phyloP scores from a whole-genome alignment of 2,888 invertebrate genomes.

The Sipunculus nudus region DNA sequence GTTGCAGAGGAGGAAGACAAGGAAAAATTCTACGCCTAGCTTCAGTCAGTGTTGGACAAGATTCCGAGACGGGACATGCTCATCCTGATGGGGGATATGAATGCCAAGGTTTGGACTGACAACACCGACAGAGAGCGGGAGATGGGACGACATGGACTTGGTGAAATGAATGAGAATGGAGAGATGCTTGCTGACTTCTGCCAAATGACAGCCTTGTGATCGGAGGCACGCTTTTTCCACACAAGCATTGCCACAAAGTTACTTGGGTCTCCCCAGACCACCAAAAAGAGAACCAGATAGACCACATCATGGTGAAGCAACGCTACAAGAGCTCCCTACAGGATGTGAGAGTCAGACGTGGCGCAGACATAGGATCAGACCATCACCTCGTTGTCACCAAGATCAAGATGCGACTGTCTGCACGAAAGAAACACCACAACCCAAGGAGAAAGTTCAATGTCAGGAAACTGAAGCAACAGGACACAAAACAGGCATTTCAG shows the following conservation, averaged over 20 bases:
- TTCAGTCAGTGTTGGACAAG: too few species aligned
- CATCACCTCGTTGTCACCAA: constrained; percentile 10
- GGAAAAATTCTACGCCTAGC: constrained; percentile 31
- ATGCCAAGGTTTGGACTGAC: constrained; percentile 37
- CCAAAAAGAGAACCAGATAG: too few species aligned
- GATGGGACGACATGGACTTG: constrained; percentile 31
- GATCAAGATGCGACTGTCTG: not conserved
- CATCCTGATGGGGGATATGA: constrained; percentile 35
- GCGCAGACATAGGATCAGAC: not conserved
- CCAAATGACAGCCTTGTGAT: constrained; percentile 28
- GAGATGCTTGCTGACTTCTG: constrained; percentile 31
- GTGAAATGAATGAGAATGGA: constrained; percentile 30
- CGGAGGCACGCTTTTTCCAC: constrained; percentile 33
- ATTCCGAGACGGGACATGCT: constrained; percentile 26
- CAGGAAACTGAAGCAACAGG: not conserved
- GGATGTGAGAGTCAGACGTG: not conserved
- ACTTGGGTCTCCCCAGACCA: constrained; percentile 36
- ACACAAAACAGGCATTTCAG: not conserved
- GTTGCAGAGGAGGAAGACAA: constrained; percentile 21
- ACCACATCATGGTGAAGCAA: constrained; percentile 8
- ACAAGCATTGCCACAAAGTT: constrained; percentile 32
- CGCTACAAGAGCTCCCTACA: constrained; percentile 4
- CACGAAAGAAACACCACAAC: too few species aligned
- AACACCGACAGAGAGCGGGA: constrained; percentile 26
- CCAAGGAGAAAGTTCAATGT: not conserved